phyloP scores from a whole-genome alignment of 2,888 invertebrate species.

The Coelogynopora nodosa region DNA sequence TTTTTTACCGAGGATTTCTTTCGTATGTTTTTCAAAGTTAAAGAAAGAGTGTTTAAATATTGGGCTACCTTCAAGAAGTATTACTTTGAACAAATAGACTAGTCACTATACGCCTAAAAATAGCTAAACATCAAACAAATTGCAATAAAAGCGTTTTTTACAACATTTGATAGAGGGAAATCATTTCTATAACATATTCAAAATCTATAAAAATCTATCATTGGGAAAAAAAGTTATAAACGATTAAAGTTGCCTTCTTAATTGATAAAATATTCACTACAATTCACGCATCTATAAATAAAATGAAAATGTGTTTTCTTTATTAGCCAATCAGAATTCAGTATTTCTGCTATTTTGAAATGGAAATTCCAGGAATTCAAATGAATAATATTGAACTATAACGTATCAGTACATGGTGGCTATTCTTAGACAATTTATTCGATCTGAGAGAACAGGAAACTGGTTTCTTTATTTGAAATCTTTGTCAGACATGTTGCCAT shows the following conservation, averaged over 20 bases:
- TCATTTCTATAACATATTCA: conserved; percentile 25
- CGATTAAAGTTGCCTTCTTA: conserved; percentile 16
- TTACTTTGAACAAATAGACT: too few relatives aligned
- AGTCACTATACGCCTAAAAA: conserved; percentile 20
- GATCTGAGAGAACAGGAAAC: conserved; percentile 45
- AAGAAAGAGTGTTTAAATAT: too few relatives aligned
- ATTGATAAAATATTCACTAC: background rate
- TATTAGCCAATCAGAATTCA: background rate
- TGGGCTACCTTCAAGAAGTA: too few relatives aligned
- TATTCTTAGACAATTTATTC: conserved; percentile 29
- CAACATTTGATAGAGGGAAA: conserved; percentile 18
- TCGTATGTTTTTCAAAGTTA: too few relatives aligned
- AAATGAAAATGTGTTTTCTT: background rate
- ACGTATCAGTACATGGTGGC: conserved; percentile 27
- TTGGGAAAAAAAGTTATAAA: conserved; percentile 20
- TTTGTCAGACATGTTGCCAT: conserved; percentile 47
- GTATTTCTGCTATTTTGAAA: background rate
- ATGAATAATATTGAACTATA: too few relatives aligned
- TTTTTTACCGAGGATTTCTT: too few relatives aligned
- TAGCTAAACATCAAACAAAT: conserved; percentile 20
- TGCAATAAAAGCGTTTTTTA: conserved; percentile 31
- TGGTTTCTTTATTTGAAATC: conserved; percentile 46
- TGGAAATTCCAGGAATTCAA: background rate
- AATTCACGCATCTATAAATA: background rate
- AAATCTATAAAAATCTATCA: conserved; percentile 24